Base-by-base conservation (phyloP, 2,113 vertebrate genomes). In the Nothobranchius furzeri region DNA sequence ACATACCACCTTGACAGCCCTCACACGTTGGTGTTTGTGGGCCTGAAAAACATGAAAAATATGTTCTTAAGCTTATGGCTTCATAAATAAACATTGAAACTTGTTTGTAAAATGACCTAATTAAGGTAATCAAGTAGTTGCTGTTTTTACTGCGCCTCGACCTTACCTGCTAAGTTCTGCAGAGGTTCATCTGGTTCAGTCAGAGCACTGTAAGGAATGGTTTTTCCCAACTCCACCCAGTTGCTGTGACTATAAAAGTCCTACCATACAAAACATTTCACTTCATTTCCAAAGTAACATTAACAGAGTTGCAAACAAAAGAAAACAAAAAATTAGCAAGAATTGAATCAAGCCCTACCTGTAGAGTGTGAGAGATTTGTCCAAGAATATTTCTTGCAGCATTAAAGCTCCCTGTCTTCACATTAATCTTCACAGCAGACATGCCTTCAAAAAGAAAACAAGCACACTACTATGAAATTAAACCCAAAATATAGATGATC, bases 91-190 rank as follows among this genome's bases (percentile, higher is more conserved):
- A 20, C 20, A 20, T 20, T 20, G 20, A 20, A 20, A 20, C 20
- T 20, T 20, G 20, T 20, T 20, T 20, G 20, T 20, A 20, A 30
- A 30, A 30, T 1, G 30, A 30, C 30, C 20, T 30, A 4, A 46
- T 42, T 42, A 42, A 46, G 12, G 45, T 46, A 1, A 12, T 12
- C 10, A 46, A 46, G 10, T 12, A 13, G 45, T 24, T 24, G 17
- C 9, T 12, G n/a, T 10, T 24, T 10, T 24, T 6, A 13, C n/a
- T 51, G n/a, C 8, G 4, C 30, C 30, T 4, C 30, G 5, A 24
- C 46, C 46, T 7, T 62, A 91, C 90, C 87, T 79, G 89, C 88
- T 57, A 90, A 43, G 52, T 85, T 91, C 14, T 75, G 42, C 5
- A 90, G 55, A 14, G 45, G 68, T 63, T 82, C 78, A 43, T 87